phyloP scores from a whole-genome alignment of 2,113 vertebrate genomes.

The Origma solitaria region DNA sequence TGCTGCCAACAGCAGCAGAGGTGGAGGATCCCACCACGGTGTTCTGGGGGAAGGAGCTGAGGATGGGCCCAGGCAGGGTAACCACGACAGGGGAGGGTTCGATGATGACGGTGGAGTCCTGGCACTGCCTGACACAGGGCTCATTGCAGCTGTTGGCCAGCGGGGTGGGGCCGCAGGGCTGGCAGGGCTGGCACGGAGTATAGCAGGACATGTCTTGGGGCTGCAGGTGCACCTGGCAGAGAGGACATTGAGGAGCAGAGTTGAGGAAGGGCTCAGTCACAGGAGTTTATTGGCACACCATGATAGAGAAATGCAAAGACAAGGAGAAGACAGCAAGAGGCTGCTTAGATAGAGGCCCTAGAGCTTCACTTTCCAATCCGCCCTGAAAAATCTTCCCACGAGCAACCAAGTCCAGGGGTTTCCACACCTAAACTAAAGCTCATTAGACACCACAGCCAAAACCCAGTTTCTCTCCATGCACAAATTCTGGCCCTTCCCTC shows the following conservation, averaged over 20 bases:
- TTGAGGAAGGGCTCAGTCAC: background rate
- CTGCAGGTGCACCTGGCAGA: background rate
- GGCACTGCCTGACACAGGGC: background rate
- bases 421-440: no score
- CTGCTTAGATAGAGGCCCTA: background rate
- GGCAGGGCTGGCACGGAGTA: background rate
- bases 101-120: no score
- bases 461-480: background rate
- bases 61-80: no score
- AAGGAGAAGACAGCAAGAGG: no score
- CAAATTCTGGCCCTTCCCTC: background rate
- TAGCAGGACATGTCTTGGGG: background rate
- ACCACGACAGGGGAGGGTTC: no score
- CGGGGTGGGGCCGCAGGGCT: background rate
- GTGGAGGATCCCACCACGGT: no score
- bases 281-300: background rate
- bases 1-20: background rate
- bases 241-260: no score
- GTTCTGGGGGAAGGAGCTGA: no score
- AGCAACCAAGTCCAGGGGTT: background rate
- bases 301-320: background rate
- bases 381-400: background rate
- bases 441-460: background rate
- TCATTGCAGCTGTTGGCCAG: background rate
- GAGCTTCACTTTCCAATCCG: background rate